phyloP scores from a whole-genome alignment of 2,797 vertebrate genomes.

The Phoeniculus purpureus region DNA sequence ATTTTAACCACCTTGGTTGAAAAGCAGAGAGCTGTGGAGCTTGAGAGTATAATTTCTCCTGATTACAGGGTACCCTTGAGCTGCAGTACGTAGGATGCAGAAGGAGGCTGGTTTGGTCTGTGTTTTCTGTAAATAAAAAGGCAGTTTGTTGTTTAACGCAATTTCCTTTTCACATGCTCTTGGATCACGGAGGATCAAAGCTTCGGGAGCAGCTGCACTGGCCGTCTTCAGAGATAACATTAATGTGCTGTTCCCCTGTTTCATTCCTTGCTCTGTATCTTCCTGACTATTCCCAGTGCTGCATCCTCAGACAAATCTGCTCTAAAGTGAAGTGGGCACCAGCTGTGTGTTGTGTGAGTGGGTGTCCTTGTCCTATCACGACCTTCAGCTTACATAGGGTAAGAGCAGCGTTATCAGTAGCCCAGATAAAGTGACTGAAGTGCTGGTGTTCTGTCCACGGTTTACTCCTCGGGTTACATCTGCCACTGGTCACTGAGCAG shows the following conservation, averaged over 20 bases:
- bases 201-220: background rate
- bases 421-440: background rate
- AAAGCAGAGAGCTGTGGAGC: conserved; percentile 50
- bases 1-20: conserved; percentile 58
- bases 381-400: background rate
- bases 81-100: background rate
- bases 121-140: conserved; percentile 62
- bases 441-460: background rate
- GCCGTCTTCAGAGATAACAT: background rate
- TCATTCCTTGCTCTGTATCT: background rate
- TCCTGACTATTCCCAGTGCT: background rate
- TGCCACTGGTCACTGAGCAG: background rate
- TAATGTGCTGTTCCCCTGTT: background rate
- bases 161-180: background rate
- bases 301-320: background rate
- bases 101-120: conserved; percentile 23
- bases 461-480: background rate
- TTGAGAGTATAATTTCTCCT: conserved; percentile 66
- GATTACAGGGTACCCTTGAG: conserved; percentile 53
- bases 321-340: background rate
- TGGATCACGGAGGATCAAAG: background rate
- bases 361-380: background rate
- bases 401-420: background rate
- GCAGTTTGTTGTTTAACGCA: conserved; percentile 34
- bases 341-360: background rate